phyloP scores from a whole-genome alignment of 1,140 invertebrate species.

The Mamestra configurata region DNA sequence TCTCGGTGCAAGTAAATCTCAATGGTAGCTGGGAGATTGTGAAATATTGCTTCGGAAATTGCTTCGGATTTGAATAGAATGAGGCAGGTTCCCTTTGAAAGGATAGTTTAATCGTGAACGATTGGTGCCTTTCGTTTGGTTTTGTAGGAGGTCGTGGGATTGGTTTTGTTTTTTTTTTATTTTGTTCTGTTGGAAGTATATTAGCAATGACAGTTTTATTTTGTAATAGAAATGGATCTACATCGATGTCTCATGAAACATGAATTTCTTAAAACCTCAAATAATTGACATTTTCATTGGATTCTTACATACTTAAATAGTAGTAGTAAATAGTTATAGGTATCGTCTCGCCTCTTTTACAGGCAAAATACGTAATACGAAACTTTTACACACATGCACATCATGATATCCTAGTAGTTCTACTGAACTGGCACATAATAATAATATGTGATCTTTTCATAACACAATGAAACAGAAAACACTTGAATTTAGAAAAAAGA shows the following conservation, averaged over 20 bases:
- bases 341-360: too few species aligned
- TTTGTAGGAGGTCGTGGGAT: neutral
- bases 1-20: conserved; percentile 59
- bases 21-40: conserved; percentile 49
- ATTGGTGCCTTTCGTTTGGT: conserved; percentile 31
- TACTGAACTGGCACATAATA: neutral
- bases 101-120: conserved; percentile 50
- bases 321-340: too few species aligned
- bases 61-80: conserved; percentile 56
- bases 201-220: too few species aligned
- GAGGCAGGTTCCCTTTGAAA: conserved; percentile 48
- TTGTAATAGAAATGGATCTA: too few species aligned
- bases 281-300: too few species aligned
- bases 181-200: too few species aligned
- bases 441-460: neutral
- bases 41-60: conserved; percentile 56
- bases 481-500: neutral
- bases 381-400: too few species aligned
- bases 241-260: too few species aligned
- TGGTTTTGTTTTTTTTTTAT: neutral
- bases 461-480: neutral
- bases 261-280: too few species aligned
- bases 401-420: too few species aligned
- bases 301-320: too few species aligned
- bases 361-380: too few species aligned